Evolutionary conservation across 2,113 vertebrate species (phyloP), one percentile per base, ranked within the genome.

Genomic region (Acrocephalus arundinaceus): DNA sequence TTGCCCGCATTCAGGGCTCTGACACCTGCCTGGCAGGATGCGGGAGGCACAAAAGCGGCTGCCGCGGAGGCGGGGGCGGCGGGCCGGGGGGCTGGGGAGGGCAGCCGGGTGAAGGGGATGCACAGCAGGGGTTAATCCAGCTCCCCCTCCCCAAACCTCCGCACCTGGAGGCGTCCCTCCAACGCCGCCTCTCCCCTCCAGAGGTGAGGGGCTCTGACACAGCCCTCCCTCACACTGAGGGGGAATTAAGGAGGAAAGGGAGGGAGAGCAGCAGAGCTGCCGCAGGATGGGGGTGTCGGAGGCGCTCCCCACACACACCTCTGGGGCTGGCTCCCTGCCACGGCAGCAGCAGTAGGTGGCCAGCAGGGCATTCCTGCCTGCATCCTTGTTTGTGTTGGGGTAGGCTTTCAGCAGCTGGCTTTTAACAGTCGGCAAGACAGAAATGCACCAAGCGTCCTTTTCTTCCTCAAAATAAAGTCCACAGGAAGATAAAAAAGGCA

Each of bases 21-120:
- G 98, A 99, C 99, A 99, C 99, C 99, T 99, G 99, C 99, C 99
- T 98, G 97, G 98, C 98, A 98, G 98, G 98, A 98, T 98, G 97
- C 98, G 80, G 97, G 97, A 98, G 98, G 98, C 98, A 99, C 99
- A 99, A 99, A 99, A 98, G 97, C 97, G 97, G 98, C 97, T 85
- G 66, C 94, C 59, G 96, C 82, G 97, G 98, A 98, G 97, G 97
- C 97, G 95, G 98, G 97, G 97, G 97, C 98, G 98, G 98, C 87
- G 92, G 85, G 85, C 58, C 23, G 43, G 94, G 93, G 85, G 83
- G 94, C 85, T 90, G 79, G 94, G 94, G 93, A 85, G 88, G 96
- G 95, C 88, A 75, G 91, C 87, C 77, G 94, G 92, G 90, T 48
- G 95, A 93, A 91, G 92, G 89, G 95, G 97, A 98, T 92, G 98